These are phyloP conservation scores for Salarias fasciatus DNA, from an alignment of 2,797 vertebrate species.

Conservation along the genomic window DNA sequence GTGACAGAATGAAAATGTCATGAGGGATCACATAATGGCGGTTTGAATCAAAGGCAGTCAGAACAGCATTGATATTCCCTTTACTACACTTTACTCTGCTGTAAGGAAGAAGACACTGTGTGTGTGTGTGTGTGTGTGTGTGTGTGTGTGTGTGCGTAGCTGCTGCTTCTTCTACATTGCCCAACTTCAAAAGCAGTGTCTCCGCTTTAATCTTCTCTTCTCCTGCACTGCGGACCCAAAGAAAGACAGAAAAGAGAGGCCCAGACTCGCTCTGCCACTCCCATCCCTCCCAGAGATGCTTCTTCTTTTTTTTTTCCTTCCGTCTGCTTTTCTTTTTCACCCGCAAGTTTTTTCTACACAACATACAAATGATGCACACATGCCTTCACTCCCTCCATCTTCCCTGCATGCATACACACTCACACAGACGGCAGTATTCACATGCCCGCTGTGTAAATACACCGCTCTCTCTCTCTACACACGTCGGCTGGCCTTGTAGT, in stretches of 20 bases:
- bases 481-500: constrained; percentile 46
- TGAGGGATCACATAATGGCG: constrained; percentile 61
- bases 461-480: too few species aligned
- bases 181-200: constrained; percentile 77
- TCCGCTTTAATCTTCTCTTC: constrained; percentile 79
- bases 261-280: constrained; percentile 55
- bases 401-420: too few species aligned
- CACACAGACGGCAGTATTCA: too few species aligned
- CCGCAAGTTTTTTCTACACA: constrained; percentile 5
- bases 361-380: constrained; percentile 14
- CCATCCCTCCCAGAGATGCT: constrained; percentile 45
- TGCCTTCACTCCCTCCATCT: neutral
- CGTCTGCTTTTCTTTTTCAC: constrained; percentile 5
- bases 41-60: constrained; percentile 65
- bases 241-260: constrained; percentile 64
- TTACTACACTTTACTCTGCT: constrained; percentile 46
- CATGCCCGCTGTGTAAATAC: too few species aligned
- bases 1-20: constrained; percentile 41
- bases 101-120: constrained; percentile 40
- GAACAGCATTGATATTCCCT: constrained; percentile 63
- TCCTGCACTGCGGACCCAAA: constrained; percentile 70
- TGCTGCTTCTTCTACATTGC: constrained; percentile 55
- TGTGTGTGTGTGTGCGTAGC: constrained; percentile 19
- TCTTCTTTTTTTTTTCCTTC: constrained; percentile 19
- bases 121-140: constrained; percentile 25